A percentile compares a stretch with the other conserved stretches of the same genome.
These are phyloP conservation scores for Subacronicta megacephala DNA, from an alignment of 2,888 invertebrate genomes.

Conservation along the genomic window DNA sequence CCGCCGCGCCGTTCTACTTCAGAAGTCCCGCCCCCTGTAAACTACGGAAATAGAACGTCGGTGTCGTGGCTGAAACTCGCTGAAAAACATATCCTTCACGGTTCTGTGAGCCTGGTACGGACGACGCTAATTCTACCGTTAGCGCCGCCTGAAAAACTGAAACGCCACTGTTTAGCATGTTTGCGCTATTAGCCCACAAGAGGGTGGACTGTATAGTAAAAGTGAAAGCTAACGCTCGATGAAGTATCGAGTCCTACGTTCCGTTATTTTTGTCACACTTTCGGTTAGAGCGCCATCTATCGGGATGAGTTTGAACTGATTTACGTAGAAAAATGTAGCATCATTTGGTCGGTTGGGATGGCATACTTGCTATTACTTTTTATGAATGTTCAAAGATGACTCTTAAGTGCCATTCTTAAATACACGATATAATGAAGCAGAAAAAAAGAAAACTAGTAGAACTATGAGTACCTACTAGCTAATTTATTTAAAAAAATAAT, in stretches of 20 bases:
- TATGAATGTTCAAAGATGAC: constrained; percentile 32
- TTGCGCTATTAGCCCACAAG: constrained; percentile 42
- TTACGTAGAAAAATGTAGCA: background rate
- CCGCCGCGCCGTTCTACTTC: too few species aligned
- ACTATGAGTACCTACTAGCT: too few species aligned
- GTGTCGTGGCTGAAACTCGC: constrained; percentile 68
- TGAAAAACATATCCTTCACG: constrained; percentile 69
- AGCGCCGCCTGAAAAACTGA: constrained; percentile 70
- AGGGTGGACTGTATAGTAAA: constrained; percentile 23
- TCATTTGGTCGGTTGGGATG: background rate
- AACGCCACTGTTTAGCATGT: constrained; percentile 59
- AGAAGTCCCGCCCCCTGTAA: constrained; percentile 51
- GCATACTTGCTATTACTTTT: background rate
- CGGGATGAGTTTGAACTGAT: constrained; percentile 9
- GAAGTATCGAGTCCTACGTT: too few species aligned
- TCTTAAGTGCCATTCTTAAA: constrained; percentile 22
- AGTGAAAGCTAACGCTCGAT: background rate
- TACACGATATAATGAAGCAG: too few species aligned
- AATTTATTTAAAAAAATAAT: too few species aligned
- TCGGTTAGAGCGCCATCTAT: constrained; percentile 46
- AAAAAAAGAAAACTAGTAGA: too few species aligned
- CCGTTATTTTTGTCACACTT: background rate
- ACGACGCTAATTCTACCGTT: constrained; percentile 80
- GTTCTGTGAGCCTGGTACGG: constrained; percentile 73
- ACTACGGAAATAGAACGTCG: constrained; percentile 58